A percentile compares a stretch with the other conserved stretches of the same genome.
These are phyloP conservation scores for Agriopis aurantiaria DNA, from an alignment of 2,888 invertebrate species.

Conservation along the genomic window DNA sequence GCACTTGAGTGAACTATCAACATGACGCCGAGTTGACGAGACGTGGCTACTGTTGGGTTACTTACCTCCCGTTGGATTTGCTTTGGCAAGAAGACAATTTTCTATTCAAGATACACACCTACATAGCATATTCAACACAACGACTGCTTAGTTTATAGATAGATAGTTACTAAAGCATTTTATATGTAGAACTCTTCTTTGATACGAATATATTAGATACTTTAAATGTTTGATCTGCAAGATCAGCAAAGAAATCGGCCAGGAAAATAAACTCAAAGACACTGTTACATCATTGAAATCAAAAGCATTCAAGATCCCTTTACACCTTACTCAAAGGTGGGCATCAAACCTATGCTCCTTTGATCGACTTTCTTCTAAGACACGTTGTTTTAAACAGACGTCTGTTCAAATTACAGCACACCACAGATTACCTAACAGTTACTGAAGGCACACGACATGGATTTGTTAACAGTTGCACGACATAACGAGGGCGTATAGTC, in stretches of 20 bases:
- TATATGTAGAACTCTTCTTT: background rate
- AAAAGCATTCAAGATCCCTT: slow-evolving; percentile 36
- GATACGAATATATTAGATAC: background rate
- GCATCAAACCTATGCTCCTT: slow-evolving; percentile 30
- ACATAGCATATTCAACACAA: background rate
- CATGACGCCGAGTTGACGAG: slow-evolving; percentile 21
- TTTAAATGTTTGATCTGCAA: too few relatives aligned
- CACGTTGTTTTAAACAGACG: slow-evolving; percentile 44
- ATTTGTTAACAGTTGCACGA: slow-evolving; percentile 23
- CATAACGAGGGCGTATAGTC: slow-evolving; percentile 40
- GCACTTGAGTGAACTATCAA: slow-evolving; percentile 28
- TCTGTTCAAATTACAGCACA: slow-evolving; percentile 30
- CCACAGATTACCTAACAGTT: slow-evolving; percentile 5
- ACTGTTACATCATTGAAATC: slow-evolving; percentile 5
- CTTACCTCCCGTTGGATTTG: slow-evolving; percentile 34
- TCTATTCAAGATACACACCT: background rate
- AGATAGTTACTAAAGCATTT: too few relatives aligned
- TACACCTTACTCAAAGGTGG: slow-evolving; percentile 29
- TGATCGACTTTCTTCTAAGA: slow-evolving; percentile 42
- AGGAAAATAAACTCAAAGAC: background rate
- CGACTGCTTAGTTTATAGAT: too few relatives aligned
- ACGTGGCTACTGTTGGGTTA: slow-evolving; percentile 28
- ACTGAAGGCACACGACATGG: slow-evolving; percentile 5
- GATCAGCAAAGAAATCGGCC: background rate
- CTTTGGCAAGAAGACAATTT: slow-evolving; percentile 16